A percentile compares a stretch with the other conserved stretches of the same genome.
Conservation (phyloP, 2,113 vertebrate species). For the Orthonyx spaldingii region DNA sequence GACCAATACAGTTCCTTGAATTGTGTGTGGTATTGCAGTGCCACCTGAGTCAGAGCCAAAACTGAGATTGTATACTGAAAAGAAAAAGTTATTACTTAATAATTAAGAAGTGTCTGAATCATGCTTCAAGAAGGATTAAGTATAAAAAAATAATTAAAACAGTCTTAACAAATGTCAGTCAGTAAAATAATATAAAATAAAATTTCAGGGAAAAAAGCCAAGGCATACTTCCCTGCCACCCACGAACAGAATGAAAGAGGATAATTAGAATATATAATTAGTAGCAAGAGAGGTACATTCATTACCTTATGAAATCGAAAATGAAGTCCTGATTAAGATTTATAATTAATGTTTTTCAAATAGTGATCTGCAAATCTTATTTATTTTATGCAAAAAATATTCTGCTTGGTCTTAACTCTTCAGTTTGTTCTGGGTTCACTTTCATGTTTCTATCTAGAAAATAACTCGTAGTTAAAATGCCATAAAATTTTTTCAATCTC, state of each 20-base stretch:
- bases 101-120: neutral
- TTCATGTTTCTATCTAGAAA: neutral
- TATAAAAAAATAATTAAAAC: neutral
- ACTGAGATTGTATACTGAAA: neutral
- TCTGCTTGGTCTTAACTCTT: neutral
- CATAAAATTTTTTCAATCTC: neutral
- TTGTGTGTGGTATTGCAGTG: neutral
- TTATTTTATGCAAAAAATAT: neutral
- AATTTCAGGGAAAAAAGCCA: neutral
- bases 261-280: neutral
- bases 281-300: neutral
- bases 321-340: neutral
- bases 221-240: neutral
- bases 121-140: neutral
- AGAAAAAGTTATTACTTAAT: neutral
- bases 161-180: neutral
- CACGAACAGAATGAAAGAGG: neutral
- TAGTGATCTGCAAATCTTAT: neutral
- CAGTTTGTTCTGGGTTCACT: neutral
- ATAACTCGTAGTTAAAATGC: neutral
- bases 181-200: neutral
- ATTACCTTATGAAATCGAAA: neutral
- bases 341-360: constrained; percentile 1
- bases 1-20: neutral
- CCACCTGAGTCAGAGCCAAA: neutral